phyloP scores from a whole-genome alignment of 2,888 invertebrate genomes.

The Tribolium freemani region DNA sequence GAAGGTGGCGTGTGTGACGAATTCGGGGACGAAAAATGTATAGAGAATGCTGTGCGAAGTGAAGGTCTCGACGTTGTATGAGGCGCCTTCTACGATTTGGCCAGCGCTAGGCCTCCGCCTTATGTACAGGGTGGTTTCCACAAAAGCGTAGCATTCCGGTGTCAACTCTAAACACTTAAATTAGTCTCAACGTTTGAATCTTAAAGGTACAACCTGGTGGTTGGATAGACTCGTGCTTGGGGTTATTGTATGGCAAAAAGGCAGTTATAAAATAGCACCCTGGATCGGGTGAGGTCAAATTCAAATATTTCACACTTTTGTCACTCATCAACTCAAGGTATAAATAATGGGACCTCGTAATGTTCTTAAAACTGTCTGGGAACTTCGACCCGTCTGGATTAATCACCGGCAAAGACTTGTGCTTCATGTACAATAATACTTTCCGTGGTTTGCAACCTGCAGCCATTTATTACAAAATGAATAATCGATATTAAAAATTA shows the following conservation, averaged over 20 bases:
- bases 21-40: slow-evolving; percentile 61
- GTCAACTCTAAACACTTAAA: slow-evolving; percentile 72
- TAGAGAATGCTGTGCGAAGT: slow-evolving; percentile 55
- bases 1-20: slow-evolving; percentile 56
- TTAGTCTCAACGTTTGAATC: neutral
- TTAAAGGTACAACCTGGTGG: slow-evolving; percentile 76
- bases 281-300: slow-evolving; percentile 76
- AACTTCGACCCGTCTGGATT: slow-evolving; percentile 85
- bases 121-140: slow-evolving; percentile 62
- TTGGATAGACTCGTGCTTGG: slow-evolving; percentile 78
- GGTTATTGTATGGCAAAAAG: slow-evolving; percentile 84
- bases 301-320: slow-evolving; percentile 73
- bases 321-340: slow-evolving; percentile 75
- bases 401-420: slow-evolving; percentile 86
- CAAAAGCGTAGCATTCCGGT: slow-evolving; percentile 67
- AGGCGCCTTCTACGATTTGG: slow-evolving; percentile 53
- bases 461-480: neutral
- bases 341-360: slow-evolving; percentile 69
- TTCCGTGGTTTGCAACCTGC: slow-evolving; percentile 66
- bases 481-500: slow-evolving; percentile 44
- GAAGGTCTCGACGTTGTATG: slow-evolving; percentile 44
- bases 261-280: slow-evolving; percentile 87
- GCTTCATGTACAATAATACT: slow-evolving; percentile 81
- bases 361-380: slow-evolving; percentile 68
- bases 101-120: slow-evolving; percentile 50